Evolutionary conservation across 1,140 invertebrate genomes (phyloP).

Genomic region (Diachasma alloeum): DNA sequence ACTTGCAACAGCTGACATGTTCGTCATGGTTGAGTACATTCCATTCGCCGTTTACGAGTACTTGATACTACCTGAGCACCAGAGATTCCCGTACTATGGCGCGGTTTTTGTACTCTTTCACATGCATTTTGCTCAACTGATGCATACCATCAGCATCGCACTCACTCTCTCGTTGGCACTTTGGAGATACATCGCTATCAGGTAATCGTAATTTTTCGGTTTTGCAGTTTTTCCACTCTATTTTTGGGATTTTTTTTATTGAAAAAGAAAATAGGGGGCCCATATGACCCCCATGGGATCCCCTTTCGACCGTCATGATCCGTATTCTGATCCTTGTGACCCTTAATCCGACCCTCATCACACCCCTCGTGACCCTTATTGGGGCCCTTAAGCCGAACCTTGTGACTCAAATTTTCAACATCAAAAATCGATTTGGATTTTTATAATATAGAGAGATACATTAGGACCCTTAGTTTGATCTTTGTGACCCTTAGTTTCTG

Average conservation of each 20-base stretch:
- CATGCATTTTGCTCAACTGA: conserved; percentile 80
- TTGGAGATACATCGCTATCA: conserved; percentile 76
- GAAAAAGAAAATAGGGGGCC: no score
- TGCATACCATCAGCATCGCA: conserved; percentile 89
- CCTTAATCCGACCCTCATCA: no score
- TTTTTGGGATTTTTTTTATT: neutral
- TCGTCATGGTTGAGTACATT: conserved; percentile 89
- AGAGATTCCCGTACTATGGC: conserved; percentile 71
- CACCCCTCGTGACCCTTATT: no score
- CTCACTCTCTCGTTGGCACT: conserved; percentile 84
- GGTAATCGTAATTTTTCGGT: conserved; percentile 51
- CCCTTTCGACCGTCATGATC: no score
- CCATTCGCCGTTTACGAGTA: conserved; percentile 83
- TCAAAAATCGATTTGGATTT: no score
- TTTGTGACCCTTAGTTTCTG: no score
- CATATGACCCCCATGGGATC: no score
- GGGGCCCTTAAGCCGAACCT: no score
- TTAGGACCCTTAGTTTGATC: no score
- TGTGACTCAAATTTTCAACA: no score
- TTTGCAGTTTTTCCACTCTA: neutral
- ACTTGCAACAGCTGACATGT: conserved; percentile 83
- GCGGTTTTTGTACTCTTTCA: conserved; percentile 81
- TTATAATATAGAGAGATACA: no score
- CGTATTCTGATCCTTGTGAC: no score
- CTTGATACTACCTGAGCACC: conserved; percentile 67